Base-by-base conservation (phyloP, 2,888 invertebrate species). In the Ligdia adustata region DNA sequence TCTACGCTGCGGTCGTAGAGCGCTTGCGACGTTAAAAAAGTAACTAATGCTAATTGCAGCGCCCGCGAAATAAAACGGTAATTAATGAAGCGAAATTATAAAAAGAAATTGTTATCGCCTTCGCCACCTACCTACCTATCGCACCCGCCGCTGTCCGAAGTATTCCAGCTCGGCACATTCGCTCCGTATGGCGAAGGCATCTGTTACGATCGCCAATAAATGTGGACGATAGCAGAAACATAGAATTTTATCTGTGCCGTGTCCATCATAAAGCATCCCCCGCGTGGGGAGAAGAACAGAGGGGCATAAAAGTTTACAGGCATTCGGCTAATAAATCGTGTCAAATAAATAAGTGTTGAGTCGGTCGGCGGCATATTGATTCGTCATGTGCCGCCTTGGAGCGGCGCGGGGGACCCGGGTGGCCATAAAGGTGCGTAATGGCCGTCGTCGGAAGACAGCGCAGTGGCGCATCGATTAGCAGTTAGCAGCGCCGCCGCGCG, bases 341-440 rank as follows among this genome's bases (percentile, higher is more conserved):
- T 85, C 83, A 87, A 88, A 89, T 89, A 89, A 90, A 90, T 90
- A 90, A 89, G 89, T 89, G 89, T 89, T 85, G 89, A 90, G 89
- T 88, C 83, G 86, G 88, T 89, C 80, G 84, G 83, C 83, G 86
- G 89, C 90, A 90, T 90, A 90, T 90, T 90, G 90, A 90, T 90
- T 90, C 88, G 90, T 89, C 89, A 90, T 88, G 86, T 86, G 87
- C 85, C 85, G 87, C 85, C 85, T 85, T 85, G 73, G 80, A 79
- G 80, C 75, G 76, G 79, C 68, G 72, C 70, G 71, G 72, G 71
- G 74, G 72, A 73, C 69, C 71, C 69, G 79, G 84, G 81, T 81
- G 86, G 91, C 93, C 92, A 93, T 93, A 93, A 93, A 93, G 93
- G 93, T 93, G 93, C 93, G 93, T 93, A 93, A 93, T 93, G 92